Base-by-base conservation (phyloP, 2,113 vertebrate genomes). In the Erpornis zantholeuca region DNA sequence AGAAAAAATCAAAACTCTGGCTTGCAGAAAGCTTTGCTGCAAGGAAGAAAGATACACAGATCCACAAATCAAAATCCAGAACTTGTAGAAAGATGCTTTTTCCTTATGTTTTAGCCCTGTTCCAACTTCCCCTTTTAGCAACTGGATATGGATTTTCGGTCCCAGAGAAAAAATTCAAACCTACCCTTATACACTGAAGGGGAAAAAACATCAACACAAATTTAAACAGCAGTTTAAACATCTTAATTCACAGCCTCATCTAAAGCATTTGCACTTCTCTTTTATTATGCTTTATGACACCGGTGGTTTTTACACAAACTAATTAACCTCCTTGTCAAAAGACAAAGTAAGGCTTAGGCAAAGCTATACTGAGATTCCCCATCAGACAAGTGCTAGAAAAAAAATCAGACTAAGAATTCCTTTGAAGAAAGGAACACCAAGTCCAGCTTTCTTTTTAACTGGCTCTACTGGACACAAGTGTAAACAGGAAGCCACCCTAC, bases 71-170 rank as follows among this genome's bases (percentile, higher is more conserved):
- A n/a, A 60, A 79, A 71, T 6, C 24, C 61, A 72, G 25, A 71
- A 44, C 19, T 40, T 68, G 12, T 2, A 59, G 20, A 63, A 64
- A 81, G 44, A 86, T 59, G 33, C 9, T 72, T 95, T 73, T 84
- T 47, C 71, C 88, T 64, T 82, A 50, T 1, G 7, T 80, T 90
- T 87, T 82, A 91, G 59, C 15, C 53, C 47, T 61, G 36, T 66
- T 95, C 84, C 92, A 88, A 70, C 33, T 80, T 71, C 24, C 49
- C 31, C 16, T 61, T 96, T 96, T 82, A 69, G 80, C 52, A 96
- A 93, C 9, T 63, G 24, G 40, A 61, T 66, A 89, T 12, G 20
- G 68, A 88, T 71, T 93, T 88, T 82, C 56, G 24, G 8, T 65
- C n/a, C 47, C 83, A 91, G 83, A 87, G 10, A 73, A 89, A 72